phyloP scores from a whole-genome alignment of 2,888 invertebrate genomes.

The Cepaea hortensis region DNA sequence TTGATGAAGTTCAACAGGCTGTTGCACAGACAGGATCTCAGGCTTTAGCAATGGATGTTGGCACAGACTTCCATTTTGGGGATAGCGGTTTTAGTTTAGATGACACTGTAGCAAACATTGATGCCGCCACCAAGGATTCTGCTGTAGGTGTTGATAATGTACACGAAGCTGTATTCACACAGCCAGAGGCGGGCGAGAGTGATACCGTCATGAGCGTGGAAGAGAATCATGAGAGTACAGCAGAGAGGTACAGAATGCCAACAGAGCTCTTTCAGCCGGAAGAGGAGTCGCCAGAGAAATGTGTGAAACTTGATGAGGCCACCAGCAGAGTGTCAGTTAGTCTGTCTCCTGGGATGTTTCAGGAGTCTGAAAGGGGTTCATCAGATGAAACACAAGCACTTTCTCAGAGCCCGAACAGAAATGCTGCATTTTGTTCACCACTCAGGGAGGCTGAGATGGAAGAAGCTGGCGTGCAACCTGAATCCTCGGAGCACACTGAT shows the following conservation, averaged over 20 bases:
- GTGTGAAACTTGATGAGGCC: not conserved
- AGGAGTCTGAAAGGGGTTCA: constrained; percentile 16
- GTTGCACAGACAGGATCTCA: constrained; percentile 22
- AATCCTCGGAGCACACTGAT: not conserved
- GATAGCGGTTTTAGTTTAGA: not conserved
- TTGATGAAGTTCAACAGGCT: constrained; percentile 39
- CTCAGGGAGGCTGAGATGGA: no score
- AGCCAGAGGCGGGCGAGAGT: not conserved
- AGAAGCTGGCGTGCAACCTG: not conserved
- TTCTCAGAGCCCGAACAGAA: not conserved
- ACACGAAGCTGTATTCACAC: not conserved
- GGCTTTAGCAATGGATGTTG: not conserved
- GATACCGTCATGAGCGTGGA: constrained; percentile 33
- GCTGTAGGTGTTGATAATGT: not conserved
- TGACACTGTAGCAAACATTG: not conserved
- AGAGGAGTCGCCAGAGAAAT: constrained; percentile 46
- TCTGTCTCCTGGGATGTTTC: constrained; percentile 13
- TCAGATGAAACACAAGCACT: constrained; percentile 1
- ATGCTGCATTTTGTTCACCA: not conserved
- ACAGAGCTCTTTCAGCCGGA: constrained; percentile 47
- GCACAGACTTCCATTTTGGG: not conserved
- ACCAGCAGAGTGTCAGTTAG: constrained; percentile 11
- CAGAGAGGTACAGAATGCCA: constrained; percentile 48
- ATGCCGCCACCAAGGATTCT: not conserved
- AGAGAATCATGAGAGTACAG: constrained; percentile 42